Evolutionary conservation across 2,888 invertebrate genomes (phyloP).

Genomic region (Plutella xylostella): DNA sequence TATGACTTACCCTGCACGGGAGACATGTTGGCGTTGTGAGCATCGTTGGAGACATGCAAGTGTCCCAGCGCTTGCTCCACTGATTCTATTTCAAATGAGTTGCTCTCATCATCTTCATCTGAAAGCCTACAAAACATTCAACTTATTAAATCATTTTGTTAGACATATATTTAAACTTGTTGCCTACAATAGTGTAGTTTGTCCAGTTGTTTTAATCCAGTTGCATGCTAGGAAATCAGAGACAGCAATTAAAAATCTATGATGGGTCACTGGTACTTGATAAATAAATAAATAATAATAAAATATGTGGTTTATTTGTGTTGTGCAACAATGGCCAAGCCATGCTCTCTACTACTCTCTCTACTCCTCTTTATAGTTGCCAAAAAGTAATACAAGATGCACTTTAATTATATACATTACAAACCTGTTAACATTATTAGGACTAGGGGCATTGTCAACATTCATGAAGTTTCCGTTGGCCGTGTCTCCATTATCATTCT

Average conservation of each 20-base stretch:
- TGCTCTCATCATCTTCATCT: slow-evolving; percentile 73
- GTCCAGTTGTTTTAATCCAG: neutral
- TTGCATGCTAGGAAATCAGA: neutral
- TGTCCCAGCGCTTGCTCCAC: slow-evolving; percentile 67
- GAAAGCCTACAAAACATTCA: slow-evolving; percentile 39
- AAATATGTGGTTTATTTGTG: neutral
- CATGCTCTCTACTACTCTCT: too few species aligned
- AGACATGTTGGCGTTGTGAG: slow-evolving; percentile 63
- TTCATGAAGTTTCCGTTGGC: slow-evolving; percentile 80
- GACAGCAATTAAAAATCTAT: too few species aligned
- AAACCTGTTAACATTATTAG: slow-evolving; percentile 53
- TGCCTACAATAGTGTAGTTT: neutral
- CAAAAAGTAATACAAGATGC: too few species aligned
- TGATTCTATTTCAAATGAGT: slow-evolving; percentile 69
- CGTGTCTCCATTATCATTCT: slow-evolving; percentile 68
- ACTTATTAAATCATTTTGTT: neutral
- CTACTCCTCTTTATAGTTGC: too few species aligned
- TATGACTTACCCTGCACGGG: slow-evolving; percentile 50
- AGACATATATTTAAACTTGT: neutral
- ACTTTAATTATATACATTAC: too few species aligned
- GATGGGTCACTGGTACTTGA: too few species aligned
- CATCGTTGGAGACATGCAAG: slow-evolving; percentile 69
- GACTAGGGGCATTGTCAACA: slow-evolving; percentile 66
- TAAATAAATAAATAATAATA: neutral
- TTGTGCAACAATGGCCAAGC: too few species aligned